These are phyloP conservation scores for Sepioteuthis lessoniana DNA, from an alignment of 2,888 invertebrate species.

Conservation along the genomic window DNA sequence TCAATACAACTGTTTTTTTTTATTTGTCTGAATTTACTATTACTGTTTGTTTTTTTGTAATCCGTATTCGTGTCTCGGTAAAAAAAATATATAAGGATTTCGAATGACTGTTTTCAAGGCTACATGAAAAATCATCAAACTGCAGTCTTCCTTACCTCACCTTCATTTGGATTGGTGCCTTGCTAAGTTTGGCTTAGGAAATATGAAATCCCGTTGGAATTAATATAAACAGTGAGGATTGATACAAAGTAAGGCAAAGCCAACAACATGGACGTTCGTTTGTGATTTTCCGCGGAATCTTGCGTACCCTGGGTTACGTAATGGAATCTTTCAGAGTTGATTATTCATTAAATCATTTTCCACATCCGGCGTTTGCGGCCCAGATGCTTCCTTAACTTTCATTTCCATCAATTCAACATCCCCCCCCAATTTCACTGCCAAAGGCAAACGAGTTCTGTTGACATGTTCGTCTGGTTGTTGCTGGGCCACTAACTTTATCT, in stretches of 20 bases:
- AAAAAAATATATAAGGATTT: neutral
- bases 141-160: neutral
- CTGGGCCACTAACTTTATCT: neutral
- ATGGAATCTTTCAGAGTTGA: neutral
- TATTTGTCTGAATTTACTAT: too few relatives aligned
- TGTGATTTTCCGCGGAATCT: neutral
- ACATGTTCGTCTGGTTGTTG: slow-evolving; percentile 33
- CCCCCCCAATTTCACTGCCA: neutral
- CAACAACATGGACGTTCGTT: neutral
- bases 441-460: neutral
- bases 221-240: neutral
- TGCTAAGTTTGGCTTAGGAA: neutral
- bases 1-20: too few relatives aligned
- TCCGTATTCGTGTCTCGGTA: too few relatives aligned
- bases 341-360: slow-evolving; percentile 33
- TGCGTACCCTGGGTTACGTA: neutral
- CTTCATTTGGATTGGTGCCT: neutral
- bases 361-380: neutral
- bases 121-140: neutral
- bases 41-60: too few relatives aligned
- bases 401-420: neutral
- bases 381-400: neutral
- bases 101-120: neutral
- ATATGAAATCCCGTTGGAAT: neutral
- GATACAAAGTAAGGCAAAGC: neutral